Base-by-base conservation (phyloP, 2,113 vertebrate genomes). In the Gadus chalcogrammus region DNA sequence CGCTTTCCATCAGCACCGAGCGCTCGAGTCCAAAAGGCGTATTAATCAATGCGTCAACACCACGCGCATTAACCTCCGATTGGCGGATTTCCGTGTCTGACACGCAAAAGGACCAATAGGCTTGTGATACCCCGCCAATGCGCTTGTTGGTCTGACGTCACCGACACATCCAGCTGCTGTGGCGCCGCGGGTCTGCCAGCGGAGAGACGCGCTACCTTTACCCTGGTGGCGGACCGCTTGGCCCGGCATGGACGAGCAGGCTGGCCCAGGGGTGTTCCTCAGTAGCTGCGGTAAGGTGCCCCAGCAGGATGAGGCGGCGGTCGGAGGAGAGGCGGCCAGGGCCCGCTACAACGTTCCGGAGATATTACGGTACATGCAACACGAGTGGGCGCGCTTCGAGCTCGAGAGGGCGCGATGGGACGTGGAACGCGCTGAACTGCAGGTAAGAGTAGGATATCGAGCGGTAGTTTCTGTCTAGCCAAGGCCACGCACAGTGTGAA, bases 311-410 rank as follows among this genome's bases (percentile, higher is more conserved):
- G 42, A 86, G 91, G 72, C 92, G 88, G 86, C 70, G 90, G 1
- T 73, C 75, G 8, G 91, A 92, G 90, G 86, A 69, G 90, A 90
- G 70, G 91, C 75, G 88, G 94, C 78, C 77, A 82, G 96, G 75
- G 95, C 95, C 84, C 96, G 95, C 56, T 96, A 96, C 92, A 96
- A 94, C 87, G 92, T 98, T 76, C 96, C 96, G 61, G 96, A 94
- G 68, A 97, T 97, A 76, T 82, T 98, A 77, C 96, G 96, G 92
- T 97, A 96, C 88, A 94, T 97, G 85, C 96, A 97, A 91, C 95
- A 97, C 81, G 95, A 97, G 88, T 97, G 96, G 96, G 95, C 94
- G 91, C 94, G 95, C 56, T 97, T 95, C 86, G 95, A 97, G 93
- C 92, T 95, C 91, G 95, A 97, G 84, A 82, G 94, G 87, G 91